A percentile compares a stretch with the other conserved stretches of the same genome.
phyloP scores from a whole-genome alignment of 2,888 invertebrate genomes.

The Epinotia bilunana region DNA sequence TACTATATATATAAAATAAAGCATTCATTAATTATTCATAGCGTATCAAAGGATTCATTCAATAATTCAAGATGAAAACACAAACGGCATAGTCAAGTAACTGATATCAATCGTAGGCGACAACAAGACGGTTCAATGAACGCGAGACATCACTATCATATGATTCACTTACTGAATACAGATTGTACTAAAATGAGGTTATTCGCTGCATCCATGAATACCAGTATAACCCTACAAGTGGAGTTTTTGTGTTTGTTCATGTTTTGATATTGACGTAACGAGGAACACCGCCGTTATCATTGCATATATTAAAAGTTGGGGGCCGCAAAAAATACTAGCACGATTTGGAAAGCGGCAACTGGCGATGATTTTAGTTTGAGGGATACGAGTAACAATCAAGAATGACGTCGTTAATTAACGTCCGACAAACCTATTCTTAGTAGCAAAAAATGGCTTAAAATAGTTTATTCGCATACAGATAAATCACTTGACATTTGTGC shows the following conservation, averaged over 20 bases:
- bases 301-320: neutral
- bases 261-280: neutral
- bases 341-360: too few species aligned
- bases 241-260: neutral
- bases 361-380: too few species aligned
- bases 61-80: constrained; percentile 10
- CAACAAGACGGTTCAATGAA: constrained; percentile 31
- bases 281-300: neutral
- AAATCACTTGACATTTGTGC: too few species aligned
- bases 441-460: too few species aligned
- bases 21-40: too few species aligned
- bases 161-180: constrained; percentile 35
- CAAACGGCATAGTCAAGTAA: constrained; percentile 6
- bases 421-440: too few species aligned
- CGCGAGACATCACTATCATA: constrained; percentile 26
- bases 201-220: constrained; percentile 11
- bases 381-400: too few species aligned
- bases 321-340: too few species aligned
- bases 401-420: too few species aligned
- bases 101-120: constrained; percentile 14
- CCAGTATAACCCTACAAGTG: neutral
- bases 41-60: constrained; percentile 6
- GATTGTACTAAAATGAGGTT: constrained; percentile 9
- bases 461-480: too few species aligned
- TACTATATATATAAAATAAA: neutral